Base-by-base conservation (phyloP, 2,113 vertebrate genomes). In the Tursiops truncatus region DNA sequence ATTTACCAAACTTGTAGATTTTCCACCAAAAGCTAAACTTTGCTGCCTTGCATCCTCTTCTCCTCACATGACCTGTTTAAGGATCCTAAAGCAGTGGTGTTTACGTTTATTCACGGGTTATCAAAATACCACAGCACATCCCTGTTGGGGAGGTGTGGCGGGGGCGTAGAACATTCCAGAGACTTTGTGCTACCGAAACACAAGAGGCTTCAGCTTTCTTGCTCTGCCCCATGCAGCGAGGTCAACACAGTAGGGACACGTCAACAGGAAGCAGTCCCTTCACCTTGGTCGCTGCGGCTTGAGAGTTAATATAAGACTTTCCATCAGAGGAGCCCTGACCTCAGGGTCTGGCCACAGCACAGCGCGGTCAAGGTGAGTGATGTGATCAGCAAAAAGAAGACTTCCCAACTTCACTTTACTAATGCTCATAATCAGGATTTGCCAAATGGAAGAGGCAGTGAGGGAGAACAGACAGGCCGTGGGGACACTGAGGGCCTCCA, bases 401-500 rank as follows among this genome's bases (percentile, higher is more conserved):
- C 67, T 8, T 33, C 8, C 18, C 23, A 13, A 20, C 60, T 60
- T 10, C 31, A 17, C 9, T 33, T 28, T 10, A 47, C 13, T 3
- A 8, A n/a, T 21, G 58, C n/a, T 74, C 68, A 44, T 23, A 41
- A 44, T 21, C 1, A 1, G 20, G 44, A 10, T 2, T 20, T 38
- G 28, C 23, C 56, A 10, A 9, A 53, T 41, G 47, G 53, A 36
- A 13, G 44, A 44, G 23, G 8, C 33, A 18, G 33, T 0, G 36
- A 28, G 3, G 3, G 2, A 0, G 5, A 8, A 21, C 5, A 77
- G 70, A 21, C 18, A 18, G n/a, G 44, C 20, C 8, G 25, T 6
- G 2, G 21, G 28, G 15, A 38, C 7, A 0, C 2, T 21, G 9
- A 31, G 3, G 17, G 17, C 31, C 21, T 41, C 0, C 3, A 14